These are phyloP conservation scores for Apostichopus japonicus DNA, from an alignment of 35 echinoderm and acorn worm genomes.

Conservation along the genomic window DNA sequence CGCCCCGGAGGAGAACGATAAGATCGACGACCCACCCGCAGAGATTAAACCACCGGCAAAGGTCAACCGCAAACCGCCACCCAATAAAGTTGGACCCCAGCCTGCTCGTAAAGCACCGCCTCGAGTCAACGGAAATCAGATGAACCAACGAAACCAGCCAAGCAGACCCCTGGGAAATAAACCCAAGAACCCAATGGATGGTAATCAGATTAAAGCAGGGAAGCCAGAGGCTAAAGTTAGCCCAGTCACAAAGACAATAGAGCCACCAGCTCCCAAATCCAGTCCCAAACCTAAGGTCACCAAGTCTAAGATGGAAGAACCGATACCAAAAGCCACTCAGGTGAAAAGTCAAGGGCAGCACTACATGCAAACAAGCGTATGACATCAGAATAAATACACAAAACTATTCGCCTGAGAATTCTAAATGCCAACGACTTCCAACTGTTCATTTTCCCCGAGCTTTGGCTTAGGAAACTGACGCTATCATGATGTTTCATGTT, in stretches of 20 bases:
- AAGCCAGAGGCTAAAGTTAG: constrained; percentile 60
- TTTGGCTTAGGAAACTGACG: not conserved
- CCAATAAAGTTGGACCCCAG: constrained; percentile 16
- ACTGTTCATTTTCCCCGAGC: not conserved
- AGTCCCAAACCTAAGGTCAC: constrained; percentile 35
- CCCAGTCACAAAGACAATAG: constrained; percentile 59
- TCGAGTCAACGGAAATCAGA: constrained; percentile 4
- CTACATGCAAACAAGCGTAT: constrained; percentile 62
- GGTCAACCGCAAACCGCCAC: constrained; percentile 18
- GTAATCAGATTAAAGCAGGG: constrained; percentile 27
- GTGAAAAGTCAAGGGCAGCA: constrained; percentile 60
- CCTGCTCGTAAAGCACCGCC: not conserved
- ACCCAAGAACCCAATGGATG: constrained; percentile 51
- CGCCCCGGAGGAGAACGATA: constrained; percentile 1
- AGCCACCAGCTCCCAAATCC: constrained; percentile 25
- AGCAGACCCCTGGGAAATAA: constrained; percentile 45
- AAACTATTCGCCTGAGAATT: not conserved
- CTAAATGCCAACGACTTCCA: not conserved
- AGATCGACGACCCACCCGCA: constrained; percentile 14
- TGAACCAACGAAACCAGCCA: constrained; percentile 26
- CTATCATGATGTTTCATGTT: not conserved
- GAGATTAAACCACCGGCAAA: constrained; percentile 48
- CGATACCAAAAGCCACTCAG: constrained; percentile 57
- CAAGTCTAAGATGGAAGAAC: constrained; percentile 22
- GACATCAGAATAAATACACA: not conserved